Evolutionary conservation across 1,140 invertebrate genomes (phyloP).

Genomic region (Brachionus koreanus): DNA sequence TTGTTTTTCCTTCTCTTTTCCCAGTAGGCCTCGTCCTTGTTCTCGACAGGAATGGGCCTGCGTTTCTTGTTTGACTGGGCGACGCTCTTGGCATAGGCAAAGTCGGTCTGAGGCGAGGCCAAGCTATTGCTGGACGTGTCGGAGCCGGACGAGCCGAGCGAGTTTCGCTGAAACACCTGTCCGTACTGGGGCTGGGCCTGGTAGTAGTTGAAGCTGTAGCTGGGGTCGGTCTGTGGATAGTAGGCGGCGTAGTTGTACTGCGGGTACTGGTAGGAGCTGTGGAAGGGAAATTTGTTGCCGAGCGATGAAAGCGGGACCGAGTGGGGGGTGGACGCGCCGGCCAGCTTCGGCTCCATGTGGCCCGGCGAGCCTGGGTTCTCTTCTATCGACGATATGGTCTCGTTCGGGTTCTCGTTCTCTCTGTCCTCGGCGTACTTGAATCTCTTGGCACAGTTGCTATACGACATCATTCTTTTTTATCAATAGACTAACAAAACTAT

Average conservation of each 20-base stretch:
- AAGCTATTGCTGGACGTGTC: background rate
- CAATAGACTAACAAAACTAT: too few species aligned
- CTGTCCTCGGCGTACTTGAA: background rate
- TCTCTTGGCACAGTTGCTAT: background rate
- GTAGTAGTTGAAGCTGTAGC: constrained; percentile 3
- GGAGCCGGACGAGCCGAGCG: background rate
- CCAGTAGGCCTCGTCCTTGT: constrained; percentile 57
- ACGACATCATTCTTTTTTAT: background rate
- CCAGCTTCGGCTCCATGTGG: background rate
- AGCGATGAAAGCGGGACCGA: background rate
- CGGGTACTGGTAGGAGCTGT: background rate
- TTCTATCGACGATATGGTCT: constrained; percentile 12
- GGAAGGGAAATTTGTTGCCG: background rate
- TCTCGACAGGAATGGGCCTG: constrained; percentile 49
- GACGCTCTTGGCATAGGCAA: background rate
- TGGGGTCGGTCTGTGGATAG: background rate
- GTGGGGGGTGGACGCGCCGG: background rate
- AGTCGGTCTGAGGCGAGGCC: background rate
- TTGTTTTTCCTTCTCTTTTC: constrained; percentile 59
- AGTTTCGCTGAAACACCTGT: background rate
- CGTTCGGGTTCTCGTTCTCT: background rate
- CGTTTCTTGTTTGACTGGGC: constrained; percentile 49
- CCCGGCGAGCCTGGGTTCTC: background rate
- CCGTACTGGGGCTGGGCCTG: background rate
- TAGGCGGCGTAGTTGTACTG: background rate